Conservation (phyloP, 2,888 invertebrate species). For the Cataglyphis rosenhaueri region DNA sequence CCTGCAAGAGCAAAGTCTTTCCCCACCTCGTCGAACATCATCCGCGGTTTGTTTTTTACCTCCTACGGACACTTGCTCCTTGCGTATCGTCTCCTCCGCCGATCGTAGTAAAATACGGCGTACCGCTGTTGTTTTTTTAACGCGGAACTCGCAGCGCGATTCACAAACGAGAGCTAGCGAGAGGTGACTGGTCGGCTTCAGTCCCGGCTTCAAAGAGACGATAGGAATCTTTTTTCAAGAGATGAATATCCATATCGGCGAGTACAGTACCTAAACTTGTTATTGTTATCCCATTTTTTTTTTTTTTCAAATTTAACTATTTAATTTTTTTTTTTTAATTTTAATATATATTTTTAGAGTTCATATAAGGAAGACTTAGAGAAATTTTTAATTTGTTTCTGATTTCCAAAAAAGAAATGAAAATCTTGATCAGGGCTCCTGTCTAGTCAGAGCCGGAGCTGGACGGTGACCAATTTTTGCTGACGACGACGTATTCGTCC, state of each 20-base stretch:
- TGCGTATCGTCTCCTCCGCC: conserved; percentile 53
- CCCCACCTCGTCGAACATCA: conserved; percentile 72
- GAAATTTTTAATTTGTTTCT: neutral
- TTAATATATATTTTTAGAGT: neutral
- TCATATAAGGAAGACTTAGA: neutral
- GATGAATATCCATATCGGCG: too few relatives aligned
- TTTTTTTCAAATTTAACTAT: neutral
- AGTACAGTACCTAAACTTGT: neutral
- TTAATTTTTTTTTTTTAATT: neutral
- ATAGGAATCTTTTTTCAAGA: neutral
- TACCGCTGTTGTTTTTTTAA: conserved; percentile 43
- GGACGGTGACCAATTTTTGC: neutral
- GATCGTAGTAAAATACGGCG: conserved; percentile 61
- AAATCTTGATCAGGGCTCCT: neutral
- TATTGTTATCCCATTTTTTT: neutral
- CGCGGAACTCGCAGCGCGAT: conserved; percentile 29
- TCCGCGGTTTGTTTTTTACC: conserved; percentile 64
- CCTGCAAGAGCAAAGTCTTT: conserved; percentile 67
- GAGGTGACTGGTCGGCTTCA: neutral
- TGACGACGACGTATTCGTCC: neutral
- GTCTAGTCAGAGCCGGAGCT: neutral
- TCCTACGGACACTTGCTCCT: conserved; percentile 57
- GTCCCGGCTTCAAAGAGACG: neutral
- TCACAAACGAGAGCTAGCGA: neutral
- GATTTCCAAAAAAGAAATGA: neutral